Conservation (phyloP, 1,140 invertebrate genomes). For the Tenebrio molitor region DNA sequence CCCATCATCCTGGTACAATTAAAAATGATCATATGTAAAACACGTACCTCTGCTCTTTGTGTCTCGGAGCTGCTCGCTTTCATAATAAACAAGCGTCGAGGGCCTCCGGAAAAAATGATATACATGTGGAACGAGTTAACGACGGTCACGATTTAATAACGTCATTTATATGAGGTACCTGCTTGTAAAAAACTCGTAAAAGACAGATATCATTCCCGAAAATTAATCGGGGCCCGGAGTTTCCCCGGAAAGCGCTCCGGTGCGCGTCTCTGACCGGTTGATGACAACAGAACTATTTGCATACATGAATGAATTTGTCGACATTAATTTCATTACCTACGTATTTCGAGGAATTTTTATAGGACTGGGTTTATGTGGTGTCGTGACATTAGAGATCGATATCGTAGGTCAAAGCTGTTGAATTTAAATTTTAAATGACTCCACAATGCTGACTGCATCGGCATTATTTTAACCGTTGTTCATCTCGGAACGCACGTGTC, state of each 20-base stretch:
- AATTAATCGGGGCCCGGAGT: conserved; percentile 28
- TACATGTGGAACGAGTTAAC: conserved; percentile 46
- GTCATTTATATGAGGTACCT: conserved; percentile 39
- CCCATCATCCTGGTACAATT: conserved; percentile 57
- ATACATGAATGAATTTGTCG: conserved; percentile 53
- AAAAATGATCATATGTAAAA: conserved; percentile 59
- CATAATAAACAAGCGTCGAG: conserved; percentile 30
- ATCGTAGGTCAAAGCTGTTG: conserved; percentile 53
- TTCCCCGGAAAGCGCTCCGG: background rate
- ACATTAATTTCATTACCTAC: conserved; percentile 46
- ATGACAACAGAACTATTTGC: conserved; percentile 46
- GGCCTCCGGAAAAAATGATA: conserved; percentile 27
- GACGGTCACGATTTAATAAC: conserved; percentile 40
- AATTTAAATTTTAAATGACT: conserved; percentile 53
- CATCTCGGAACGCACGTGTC: conserved; percentile 31
- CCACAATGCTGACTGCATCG: conserved; percentile 47
- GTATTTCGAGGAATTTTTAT: conserved; percentile 53
- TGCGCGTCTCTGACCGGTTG: background rate
- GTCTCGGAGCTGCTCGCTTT: conserved; percentile 33
- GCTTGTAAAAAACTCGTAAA: conserved; percentile 39
- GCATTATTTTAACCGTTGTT: conserved; percentile 49
- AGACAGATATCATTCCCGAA: conserved; percentile 11
- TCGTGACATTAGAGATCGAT: conserved; percentile 54
- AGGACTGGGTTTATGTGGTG: conserved; percentile 47
- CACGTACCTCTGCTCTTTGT: conserved; percentile 55